Evolutionary conservation across 2,888 invertebrate species (phyloP).

Genomic region (Cyrtodaria siliqua): DNA sequence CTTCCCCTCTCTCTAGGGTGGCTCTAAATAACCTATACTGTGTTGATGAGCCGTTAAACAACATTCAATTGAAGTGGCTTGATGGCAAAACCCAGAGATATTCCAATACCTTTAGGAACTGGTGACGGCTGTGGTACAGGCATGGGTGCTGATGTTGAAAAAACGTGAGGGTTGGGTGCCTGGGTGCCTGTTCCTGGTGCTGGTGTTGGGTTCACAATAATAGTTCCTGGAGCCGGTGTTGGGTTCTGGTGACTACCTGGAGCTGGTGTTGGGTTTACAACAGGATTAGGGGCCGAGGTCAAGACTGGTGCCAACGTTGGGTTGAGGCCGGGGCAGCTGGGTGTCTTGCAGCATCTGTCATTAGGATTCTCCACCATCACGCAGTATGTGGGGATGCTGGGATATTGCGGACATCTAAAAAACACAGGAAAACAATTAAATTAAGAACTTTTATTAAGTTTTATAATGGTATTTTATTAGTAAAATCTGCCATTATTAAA

Average conservation of each 20-base stretch:
- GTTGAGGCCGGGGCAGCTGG: conserved; percentile 55
- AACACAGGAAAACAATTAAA: neutral
- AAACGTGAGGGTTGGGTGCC: conserved; percentile 19
- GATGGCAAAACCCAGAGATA: no score
- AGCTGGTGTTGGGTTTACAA: conserved; percentile 15
- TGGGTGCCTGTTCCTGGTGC: conserved; percentile 37
- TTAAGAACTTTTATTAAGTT: neutral
- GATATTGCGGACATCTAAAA: conserved; percentile 68
- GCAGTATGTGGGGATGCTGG: conserved; percentile 69
- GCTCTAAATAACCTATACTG: no score
- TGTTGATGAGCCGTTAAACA: no score
- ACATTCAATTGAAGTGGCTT: no score
- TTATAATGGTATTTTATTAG: no score
- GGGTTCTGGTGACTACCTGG: conserved; percentile 31
- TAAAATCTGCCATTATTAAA: no score
- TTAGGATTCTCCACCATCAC: conserved; percentile 68
- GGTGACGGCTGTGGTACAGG: conserved; percentile 55
- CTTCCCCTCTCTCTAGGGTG: no score
- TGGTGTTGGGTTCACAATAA: conserved; percentile 15
- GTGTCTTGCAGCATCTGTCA: conserved; percentile 69
- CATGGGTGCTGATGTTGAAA: conserved; percentile 31
- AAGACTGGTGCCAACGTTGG: conserved; percentile 63
- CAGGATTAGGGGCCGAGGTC: conserved; percentile 62
- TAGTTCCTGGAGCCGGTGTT: conserved; percentile 24
- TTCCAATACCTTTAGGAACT: conserved; percentile 60